Base-by-base conservation (phyloP, 1,140 invertebrate genomes). In the Magallana angulata region DNA sequence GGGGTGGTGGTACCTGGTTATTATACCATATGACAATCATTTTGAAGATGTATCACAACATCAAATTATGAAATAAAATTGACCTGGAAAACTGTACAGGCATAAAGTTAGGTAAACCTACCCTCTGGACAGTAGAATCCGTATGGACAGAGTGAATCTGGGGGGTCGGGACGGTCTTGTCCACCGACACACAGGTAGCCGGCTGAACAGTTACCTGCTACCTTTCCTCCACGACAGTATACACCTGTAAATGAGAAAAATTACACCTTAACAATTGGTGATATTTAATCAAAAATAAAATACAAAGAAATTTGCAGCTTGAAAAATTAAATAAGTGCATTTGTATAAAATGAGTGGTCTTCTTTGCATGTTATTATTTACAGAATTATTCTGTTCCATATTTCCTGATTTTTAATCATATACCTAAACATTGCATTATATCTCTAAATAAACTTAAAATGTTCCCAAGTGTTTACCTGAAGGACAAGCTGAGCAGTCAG, bases 91-190 rank as follows among this genome's bases (percentile, higher is more conserved):
- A 48, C 0, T 48, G 36, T 5, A 48, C 36, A 48, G 36, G 36
- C 2, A 4, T 48, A 4, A 48, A 48, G 36, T 48, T 48, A 48
- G 36, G 36, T 87, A 9, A 24, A 83, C 84, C 85, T 88, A 92
- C 93, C 93, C 88, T 89, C 90, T 1, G 89, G 88, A 86, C 94
- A 94, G 85, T 93, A 94, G 85, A 91, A 94, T 7, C 94, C 94
- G 85, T 93, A 93, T 8, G 93, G 92, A 91, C 94, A 94, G 7
- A 91, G 84, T 4, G 89, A 85, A 57, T 87, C 89, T 81, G 90
- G 87, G 12, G 94, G 93, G 60, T 90, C 90, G 1, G 93, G 91
- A 76, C 90, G 81, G 82, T 88, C 86, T 59, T 91, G 92, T 9
- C 92, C 91, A 8, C 84, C 71, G 1, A 87, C 84, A 82, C 94